phyloP scores from a whole-genome alignment of 2,797 vertebrate genomes.

The Megaceryle alcyon region DNA sequence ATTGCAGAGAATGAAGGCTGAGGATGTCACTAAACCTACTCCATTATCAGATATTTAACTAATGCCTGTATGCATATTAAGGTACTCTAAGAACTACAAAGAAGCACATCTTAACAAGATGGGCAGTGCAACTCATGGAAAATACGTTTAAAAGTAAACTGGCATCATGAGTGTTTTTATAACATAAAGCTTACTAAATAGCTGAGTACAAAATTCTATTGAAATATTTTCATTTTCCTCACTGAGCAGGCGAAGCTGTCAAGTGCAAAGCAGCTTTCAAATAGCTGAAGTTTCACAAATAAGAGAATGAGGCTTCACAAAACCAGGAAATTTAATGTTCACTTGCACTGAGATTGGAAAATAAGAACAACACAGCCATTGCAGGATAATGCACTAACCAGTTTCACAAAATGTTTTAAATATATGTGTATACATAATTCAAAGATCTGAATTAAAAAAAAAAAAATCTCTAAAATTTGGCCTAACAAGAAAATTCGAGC shows the following conservation, averaged over 20 bases:
- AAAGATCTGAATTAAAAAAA: not conserved
- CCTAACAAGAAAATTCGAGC: not conserved
- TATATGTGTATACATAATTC: rapidly evolving
- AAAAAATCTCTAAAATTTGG: not conserved
- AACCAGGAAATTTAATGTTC: not conserved
- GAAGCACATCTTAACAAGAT: not conserved
- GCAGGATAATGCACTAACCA: not conserved
- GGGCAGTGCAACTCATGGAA: not conserved
- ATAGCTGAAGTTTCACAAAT: not conserved
- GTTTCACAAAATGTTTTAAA: not conserved
- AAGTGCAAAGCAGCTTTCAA: not conserved
- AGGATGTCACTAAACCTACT: not conserved
- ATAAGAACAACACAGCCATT: not conserved
- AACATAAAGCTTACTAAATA: not conserved
- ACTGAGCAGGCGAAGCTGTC: not conserved
- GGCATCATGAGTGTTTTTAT: not conserved
- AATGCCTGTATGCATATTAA: not conserved
- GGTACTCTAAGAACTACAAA: not conserved
- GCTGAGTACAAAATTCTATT: not conserved
- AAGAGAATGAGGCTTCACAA: not conserved
- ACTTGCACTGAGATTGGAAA: not conserved
- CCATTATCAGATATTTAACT: not conserved
- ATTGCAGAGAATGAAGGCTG: not conserved
- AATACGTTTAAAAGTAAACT: not conserved
- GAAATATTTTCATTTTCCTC: not conserved